Base-by-base conservation (phyloP, 2,113 vertebrate species). In the Megaceryle torquata region DNA sequence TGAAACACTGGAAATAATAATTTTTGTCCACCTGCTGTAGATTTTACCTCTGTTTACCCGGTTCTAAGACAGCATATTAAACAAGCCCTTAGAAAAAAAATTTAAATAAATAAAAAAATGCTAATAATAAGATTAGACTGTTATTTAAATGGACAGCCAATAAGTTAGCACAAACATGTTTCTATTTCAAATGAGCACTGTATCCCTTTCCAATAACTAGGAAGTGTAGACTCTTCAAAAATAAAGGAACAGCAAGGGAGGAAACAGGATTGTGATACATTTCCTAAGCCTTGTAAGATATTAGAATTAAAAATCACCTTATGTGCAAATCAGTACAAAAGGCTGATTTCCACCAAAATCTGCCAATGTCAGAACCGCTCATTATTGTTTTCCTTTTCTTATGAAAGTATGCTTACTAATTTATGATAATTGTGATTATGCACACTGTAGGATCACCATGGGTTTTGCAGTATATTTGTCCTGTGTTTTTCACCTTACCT, bases 371-470 rank as follows among this genome's bases (percentile, higher is more conserved):
- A 88, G 13, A 96, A 81, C 5, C 56, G 12, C 39, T 67, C 1
- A 44, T 3, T 46, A 8, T 56, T 76, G 37, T 56, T 56, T 64
- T 53, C 6, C 7, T 56, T 76, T 76, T 60, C 20, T 41, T 26
- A 44, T 20, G 5, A 13, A 89, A 29, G 51, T 87, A 5, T 5
- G 39, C 3, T 46, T 28, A 48, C 13, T 43, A 53, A 41, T 87
- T 89, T 80, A 43, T 44, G 4, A 3, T 76, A 64, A 50, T 14
- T 61, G 1, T 69, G 21, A 41, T 69, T 57, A 75, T 53, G 13
- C 7, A 13, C 1, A 15, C 68, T 64, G 9, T 64, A 60, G 21
- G 3, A 68, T 51, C 6, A 15, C 3, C 0, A 0, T 57, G 25
- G 2, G 5, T 48, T 86, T 67, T 79, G n/a, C 18, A 22, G 9